These are phyloP conservation scores for Rhodophaea formosa DNA, from an alignment of 2,888 invertebrate species.

Conservation along the genomic window DNA sequence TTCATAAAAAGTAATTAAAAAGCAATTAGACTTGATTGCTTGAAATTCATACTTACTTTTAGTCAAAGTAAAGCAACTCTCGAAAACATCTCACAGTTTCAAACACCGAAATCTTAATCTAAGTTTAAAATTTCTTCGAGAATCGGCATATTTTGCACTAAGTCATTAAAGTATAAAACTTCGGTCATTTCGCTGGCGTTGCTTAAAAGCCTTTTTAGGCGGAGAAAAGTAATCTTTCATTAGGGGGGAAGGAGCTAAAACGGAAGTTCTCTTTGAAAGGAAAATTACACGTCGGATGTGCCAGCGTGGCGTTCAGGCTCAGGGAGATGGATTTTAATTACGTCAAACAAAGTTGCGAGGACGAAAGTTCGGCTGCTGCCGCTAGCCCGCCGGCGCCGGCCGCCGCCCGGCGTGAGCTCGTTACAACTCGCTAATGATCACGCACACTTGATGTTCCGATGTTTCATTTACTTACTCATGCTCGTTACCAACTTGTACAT, in stretches of 20 bases:
- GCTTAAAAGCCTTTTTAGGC: constrained; percentile 81
- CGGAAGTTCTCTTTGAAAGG: constrained; percentile 81
- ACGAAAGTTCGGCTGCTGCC: constrained; percentile 48
- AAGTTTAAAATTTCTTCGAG: constrained; percentile 80
- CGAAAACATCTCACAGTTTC: constrained; percentile 72
- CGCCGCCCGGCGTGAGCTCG: constrained; percentile 30
- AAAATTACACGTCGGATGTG: constrained; percentile 79
- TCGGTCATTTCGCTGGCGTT: constrained; percentile 79
- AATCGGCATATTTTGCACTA: constrained; percentile 81
- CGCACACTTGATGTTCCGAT: constrained; percentile 22
- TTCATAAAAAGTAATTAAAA: constrained; percentile 76
- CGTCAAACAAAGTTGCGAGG: constrained; percentile 71
- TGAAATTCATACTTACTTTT: constrained; percentile 68
- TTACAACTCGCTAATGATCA: constrained; percentile 47
- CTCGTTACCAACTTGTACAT: constrained; percentile 37
- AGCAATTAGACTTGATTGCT: constrained; percentile 74
- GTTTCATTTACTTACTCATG: constrained; percentile 27
- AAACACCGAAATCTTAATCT: constrained; percentile 80
- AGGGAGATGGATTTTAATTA: constrained; percentile 79
- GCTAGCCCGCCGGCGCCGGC: constrained; percentile 15
- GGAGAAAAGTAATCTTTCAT: constrained; percentile 81
- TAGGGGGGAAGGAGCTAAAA: constrained; percentile 78
- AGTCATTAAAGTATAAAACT: constrained; percentile 82
- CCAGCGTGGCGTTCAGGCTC: constrained; percentile 55
- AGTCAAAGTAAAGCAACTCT: constrained; percentile 64